These are phyloP conservation scores for Todiramphus saurophagus DNA, from an alignment of 2,113 vertebrate genomes.

Conservation along the genomic window DNA sequence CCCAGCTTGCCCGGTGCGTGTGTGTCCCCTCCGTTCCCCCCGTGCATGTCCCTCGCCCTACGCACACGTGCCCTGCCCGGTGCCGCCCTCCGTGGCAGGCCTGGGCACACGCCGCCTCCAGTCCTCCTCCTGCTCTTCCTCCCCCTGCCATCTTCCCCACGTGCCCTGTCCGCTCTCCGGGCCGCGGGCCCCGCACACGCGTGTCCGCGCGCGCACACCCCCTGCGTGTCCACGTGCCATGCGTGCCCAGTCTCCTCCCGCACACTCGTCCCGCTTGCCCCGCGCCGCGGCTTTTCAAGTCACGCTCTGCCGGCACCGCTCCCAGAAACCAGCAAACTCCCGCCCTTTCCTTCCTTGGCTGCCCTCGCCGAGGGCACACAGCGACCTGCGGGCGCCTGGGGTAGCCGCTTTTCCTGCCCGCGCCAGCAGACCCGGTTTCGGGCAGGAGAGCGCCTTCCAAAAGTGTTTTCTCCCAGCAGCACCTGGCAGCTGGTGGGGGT, in stretches of 20 bases:
- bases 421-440: rapidly evolving
- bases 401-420: background rate
- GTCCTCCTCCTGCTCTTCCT: background rate
- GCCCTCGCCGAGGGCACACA: background rate
- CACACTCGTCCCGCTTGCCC: background rate
- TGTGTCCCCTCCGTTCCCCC: background rate
- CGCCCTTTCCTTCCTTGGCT: slow-evolving; percentile 8
- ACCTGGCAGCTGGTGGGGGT: rapidly evolving
- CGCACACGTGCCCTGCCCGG: background rate
- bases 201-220: background rate
- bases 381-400: background rate
- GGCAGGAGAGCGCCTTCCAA: background rate
- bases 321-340: background rate
- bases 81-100: background rate
- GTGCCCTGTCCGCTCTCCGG: background rate
- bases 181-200: background rate
- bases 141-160: background rate
- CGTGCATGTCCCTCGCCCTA: background rate
- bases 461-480: background rate
- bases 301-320: background rate
- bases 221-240: background rate
- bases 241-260: background rate
- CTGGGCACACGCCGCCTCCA: background rate
- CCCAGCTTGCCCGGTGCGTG: background rate
- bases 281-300: background rate